Conservation (phyloP, 2,888 invertebrate species). For the Amphipyra berbera region DNA sequence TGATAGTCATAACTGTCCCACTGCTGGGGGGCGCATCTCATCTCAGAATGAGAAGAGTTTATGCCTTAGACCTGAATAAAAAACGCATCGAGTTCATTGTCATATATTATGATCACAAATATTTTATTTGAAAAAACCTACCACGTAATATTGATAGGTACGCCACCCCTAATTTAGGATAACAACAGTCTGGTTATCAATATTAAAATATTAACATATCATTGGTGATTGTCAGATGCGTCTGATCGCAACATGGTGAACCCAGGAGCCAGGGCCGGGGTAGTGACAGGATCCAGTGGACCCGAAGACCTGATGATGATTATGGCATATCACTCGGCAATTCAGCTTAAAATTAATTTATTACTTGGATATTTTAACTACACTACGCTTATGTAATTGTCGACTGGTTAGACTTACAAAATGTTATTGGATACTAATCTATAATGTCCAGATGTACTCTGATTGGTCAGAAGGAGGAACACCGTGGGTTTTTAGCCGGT, state of each 20-base stretch:
- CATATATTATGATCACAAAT: no score
- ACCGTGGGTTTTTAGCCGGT: no score
- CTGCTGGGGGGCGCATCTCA: no score
- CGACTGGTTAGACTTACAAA: constrained; percentile 19
- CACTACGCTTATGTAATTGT: constrained; percentile 24
- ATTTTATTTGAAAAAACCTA: no score
- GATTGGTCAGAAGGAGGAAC: no score
- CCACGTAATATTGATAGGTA: not conserved
- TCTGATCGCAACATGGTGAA: constrained; percentile 57
- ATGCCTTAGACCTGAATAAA: no score
- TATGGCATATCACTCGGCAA: constrained; percentile 37
- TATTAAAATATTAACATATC: constrained; percentile 54
- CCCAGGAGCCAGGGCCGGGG: constrained; percentile 52
- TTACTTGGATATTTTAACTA: constrained; percentile 3
- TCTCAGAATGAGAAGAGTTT: no score
- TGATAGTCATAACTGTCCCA: no score
- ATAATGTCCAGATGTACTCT: not conserved
- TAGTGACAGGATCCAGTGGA: constrained; percentile 56
- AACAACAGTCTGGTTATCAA: constrained; percentile 15
- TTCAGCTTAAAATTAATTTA: constrained; percentile 24
- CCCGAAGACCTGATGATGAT: constrained; percentile 61
- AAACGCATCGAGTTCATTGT: no score
- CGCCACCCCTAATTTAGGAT: constrained; percentile 1
- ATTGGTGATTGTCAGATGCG: constrained; percentile 62
- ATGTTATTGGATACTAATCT: constrained; percentile 15